Evolutionary conservation across 2,888 invertebrate genomes (phyloP).

Genomic region (Erebia epiphron): DNA sequence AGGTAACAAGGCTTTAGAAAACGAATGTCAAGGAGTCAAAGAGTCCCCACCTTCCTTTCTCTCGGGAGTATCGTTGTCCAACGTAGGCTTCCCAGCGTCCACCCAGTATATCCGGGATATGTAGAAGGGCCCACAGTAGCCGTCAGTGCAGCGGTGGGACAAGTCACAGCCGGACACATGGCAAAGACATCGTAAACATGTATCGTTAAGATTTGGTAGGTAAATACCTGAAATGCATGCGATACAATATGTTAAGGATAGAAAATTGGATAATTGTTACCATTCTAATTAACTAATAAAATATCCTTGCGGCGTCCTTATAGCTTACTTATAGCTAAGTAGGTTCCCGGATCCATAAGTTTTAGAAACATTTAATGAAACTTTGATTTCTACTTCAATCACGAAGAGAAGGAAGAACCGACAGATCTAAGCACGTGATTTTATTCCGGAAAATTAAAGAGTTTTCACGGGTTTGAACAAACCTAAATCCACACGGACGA

Average conservation of each 20-base stretch:
- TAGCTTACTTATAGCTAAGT: too few relatives aligned
- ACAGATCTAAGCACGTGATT: too few relatives aligned
- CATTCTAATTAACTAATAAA: too few relatives aligned
- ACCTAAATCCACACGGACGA: too few relatives aligned
- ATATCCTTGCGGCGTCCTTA: too few relatives aligned
- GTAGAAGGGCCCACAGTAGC: slow-evolving; percentile 85
- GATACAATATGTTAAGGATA: not conserved
- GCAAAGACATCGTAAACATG: slow-evolving; percentile 84
- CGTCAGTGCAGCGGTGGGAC: slow-evolving; percentile 77
- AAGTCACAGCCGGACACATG: slow-evolving; percentile 82
- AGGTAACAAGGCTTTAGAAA: too few relatives aligned
- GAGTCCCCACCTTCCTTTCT: slow-evolving; percentile 64
- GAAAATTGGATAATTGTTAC: too few relatives aligned
- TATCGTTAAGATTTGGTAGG: slow-evolving; percentile 75
- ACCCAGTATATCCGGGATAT: slow-evolving; percentile 85
- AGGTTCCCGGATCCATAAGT: too few relatives aligned
- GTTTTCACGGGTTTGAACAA: too few relatives aligned
- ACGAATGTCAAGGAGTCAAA: not conserved
- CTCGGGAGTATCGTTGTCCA: slow-evolving; percentile 82
- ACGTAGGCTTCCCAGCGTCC: slow-evolving; percentile 83
- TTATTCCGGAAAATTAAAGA: too few relatives aligned
- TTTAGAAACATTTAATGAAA: too few relatives aligned
- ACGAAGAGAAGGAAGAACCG: too few relatives aligned
- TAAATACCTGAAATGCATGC: slow-evolving; percentile 55
- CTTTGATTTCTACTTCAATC: not conserved